Base-by-base conservation (phyloP, 1,140 invertebrate species). In the Archivesica marissinica region DNA sequence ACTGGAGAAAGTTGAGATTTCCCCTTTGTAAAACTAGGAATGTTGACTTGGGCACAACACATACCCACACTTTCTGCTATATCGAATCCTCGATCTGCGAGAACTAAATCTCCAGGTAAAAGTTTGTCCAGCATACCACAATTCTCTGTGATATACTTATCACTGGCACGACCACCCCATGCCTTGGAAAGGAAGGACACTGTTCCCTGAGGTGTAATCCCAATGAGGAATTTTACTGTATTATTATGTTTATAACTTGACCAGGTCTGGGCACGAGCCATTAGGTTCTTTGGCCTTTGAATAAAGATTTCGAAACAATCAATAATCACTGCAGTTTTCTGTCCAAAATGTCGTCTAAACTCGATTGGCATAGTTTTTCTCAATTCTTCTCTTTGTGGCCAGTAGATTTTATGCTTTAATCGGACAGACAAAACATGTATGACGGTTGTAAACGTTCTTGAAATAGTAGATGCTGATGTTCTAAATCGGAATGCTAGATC, bases 231-330 rank as follows among this genome's bases (percentile, higher is more conserved):
- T 54, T 79, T 79, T 23, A 79, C 54, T 9, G 56, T 64, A 41
- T 41, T 79, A 28, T 79, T 33, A 1, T 79, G 33, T 23, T 79
- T 79, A 28, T 79, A 79, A 41, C 41, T 79, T 17, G 20, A 23
- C 66, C 50, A 88, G 3, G 75, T 84, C 50, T 68, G 20, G 41
- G 77, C 80, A 25, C 76, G 54, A n/a, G n/a, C n/a, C n/a, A n/a
- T n/a, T n/a, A n/a, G n/a, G n/a, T n/a, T n/a, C n/a, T n/a, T n/a
- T n/a, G n/a, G n/a, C n/a, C n/a, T n/a, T n/a, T n/a, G n/a, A n/a
- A n/a, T n/a, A n/a, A n/a, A n/a, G n/a, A n/a, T n/a, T n/a, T n/a
- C n/a, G n/a, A n/a, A n/a, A n/a, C n/a, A n/a, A n/a, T n/a, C n/a
- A n/a, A n/a, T n/a, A n/a, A n/a, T n/a, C n/a, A n/a, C n/a, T n/a